Evolutionary conservation across 2,113 vertebrate genomes (phyloP).

Genomic region (Oophaga pumilio): DNA sequence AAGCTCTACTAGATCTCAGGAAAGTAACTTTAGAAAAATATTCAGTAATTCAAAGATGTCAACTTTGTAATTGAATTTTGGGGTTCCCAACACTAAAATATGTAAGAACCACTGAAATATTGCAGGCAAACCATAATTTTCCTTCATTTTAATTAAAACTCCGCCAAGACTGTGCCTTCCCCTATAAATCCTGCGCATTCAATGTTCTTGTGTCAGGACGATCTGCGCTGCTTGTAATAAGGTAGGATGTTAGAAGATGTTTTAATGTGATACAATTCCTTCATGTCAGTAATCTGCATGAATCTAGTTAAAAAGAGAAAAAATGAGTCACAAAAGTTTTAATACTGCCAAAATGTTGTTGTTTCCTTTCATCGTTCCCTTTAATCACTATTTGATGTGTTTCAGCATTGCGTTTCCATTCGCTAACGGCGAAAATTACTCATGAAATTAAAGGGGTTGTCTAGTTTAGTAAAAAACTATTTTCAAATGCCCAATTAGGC

Average conservation of each 20-base stretch:
- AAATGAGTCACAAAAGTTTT: neutral
- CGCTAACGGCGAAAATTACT: neutral
- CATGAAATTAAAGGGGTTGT: neutral
- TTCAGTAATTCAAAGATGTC: conserved; percentile 3
- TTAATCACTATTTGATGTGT: neutral
- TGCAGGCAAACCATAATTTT: neutral
- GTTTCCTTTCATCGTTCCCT: neutral
- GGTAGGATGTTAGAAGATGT: conserved; percentile 1
- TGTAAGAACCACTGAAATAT: conserved; percentile 23
- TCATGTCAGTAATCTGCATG: neutral
- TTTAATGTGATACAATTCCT: conserved; percentile 11
- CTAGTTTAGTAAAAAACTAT: neutral
- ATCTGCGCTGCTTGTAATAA: conserved; percentile 4
- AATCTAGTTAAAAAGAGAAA: neutral
- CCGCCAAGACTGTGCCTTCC: neutral
- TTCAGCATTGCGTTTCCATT: neutral
- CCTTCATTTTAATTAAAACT: conserved; percentile 31
- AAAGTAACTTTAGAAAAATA: conserved; percentile 6
- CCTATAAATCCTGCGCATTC: conserved; percentile 6
- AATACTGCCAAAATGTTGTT: conserved; percentile 1
- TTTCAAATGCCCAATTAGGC: neutral
- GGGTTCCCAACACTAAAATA: conserved; percentile 5
- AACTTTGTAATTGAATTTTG: neutral
- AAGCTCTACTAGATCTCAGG: neutral
- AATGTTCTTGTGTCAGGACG: conserved; percentile 14